Evolutionary conservation across 2,113 vertebrate species (phyloP), one percentile per base, ranked within the genome.

Genomic region (Leucopsar rothschildi): DNA sequence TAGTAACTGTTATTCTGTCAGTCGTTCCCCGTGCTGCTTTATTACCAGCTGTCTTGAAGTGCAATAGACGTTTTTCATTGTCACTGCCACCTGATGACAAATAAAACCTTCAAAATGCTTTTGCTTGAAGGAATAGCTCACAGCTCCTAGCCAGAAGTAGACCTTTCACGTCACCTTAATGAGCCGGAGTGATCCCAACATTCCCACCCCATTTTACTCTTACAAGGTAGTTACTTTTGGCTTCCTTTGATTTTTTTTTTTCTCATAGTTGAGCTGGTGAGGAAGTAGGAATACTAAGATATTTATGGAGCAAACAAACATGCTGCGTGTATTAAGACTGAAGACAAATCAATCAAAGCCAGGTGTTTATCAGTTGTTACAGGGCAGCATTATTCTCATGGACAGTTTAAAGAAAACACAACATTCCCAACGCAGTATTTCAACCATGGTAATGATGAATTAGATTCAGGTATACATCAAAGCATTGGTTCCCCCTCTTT

Each of bases 31-130:
- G 3, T 13, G 12, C 72, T 56, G n/a, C 82, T 91, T 93, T 96
- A 72, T 91, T 93, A 89, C 91, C 91, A 86, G 83, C 19, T 85
- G 50, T 95, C 96, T 95, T 77, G n/a, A 97, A 96, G 90, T 61
- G 42, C 65, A 86, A 16, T 91, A 92, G 95, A 94, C 16, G 20
- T 83, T 76, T 60, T 90, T 66, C 88, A 70, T 72, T 93, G 85
- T 85, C 68, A 88, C 45, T 78, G 47, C 79, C 83, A 92, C 92
- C 90, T 79, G 50, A 90, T 78, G 78, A 86, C 84, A 96, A 95
- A 86, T 95, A 92, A 95, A 96, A 90, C 63, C 69, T 89, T 93
- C 79, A 92, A 94, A 95, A 96, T 92, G 17, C 37, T 83, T 92
- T 95, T 86, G 65, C 65, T 94, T 68, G 70, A 60, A 94, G 89